Conservation (phyloP, 2,113 vertebrate genomes). For the Zootoca vivipara region DNA sequence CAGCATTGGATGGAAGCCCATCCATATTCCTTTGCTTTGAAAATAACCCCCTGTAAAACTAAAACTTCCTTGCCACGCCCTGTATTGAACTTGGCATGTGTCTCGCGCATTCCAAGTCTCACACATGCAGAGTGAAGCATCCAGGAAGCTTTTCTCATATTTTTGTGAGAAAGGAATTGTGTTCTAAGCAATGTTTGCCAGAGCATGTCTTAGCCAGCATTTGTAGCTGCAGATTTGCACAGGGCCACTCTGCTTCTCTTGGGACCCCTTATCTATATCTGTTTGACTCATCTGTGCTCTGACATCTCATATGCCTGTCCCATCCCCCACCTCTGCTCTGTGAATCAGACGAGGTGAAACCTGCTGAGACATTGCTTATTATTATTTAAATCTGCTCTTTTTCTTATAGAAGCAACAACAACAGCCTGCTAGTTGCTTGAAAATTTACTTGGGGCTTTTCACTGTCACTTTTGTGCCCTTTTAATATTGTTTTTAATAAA, state of each 20-base stretch:
- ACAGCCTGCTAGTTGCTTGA: background rate
- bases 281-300: background rate
- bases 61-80: background rate
- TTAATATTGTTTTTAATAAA: background rate
- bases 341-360: background rate
- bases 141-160: background rate
- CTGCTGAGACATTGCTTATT: no score
- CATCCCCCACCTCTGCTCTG: background rate
- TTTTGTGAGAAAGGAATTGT: background rate
- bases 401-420: no score
- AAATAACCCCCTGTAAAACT: background rate
- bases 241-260: background rate
- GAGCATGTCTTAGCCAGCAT: background rate
- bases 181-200: background rate
- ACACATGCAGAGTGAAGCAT: background rate
- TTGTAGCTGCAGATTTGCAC: background rate
- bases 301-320: background rate
- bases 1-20: background rate
- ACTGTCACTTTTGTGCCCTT: background rate
- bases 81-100: fast-evolving
- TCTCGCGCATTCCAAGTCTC: background rate
- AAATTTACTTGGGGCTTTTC: background rate
- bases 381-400: no score
- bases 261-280: background rate
- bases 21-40: conserved; percentile 8